Percentiles rank a stretch among this genome's conserved stretches.
Conservation (phyloP, 2,888 invertebrate species). For the Acrobasis consociella region DNA sequence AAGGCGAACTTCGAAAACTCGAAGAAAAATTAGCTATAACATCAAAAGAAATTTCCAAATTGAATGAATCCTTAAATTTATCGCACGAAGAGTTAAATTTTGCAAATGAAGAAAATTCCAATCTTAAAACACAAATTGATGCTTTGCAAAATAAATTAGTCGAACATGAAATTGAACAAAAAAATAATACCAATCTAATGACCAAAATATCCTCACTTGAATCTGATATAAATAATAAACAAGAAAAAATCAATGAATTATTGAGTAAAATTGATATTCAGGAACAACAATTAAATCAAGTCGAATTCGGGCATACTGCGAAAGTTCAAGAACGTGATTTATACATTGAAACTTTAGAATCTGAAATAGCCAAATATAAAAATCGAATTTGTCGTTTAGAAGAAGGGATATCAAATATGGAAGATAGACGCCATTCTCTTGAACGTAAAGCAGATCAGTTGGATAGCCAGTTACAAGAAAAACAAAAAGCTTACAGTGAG, state of each 20-base stretch:
- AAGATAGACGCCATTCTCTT: slow-evolving; percentile 82
- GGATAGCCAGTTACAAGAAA: slow-evolving; percentile 82
- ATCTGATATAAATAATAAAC: slow-evolving; percentile 63
- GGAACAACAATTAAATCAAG: slow-evolving; percentile 63
- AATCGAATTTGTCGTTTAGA: slow-evolving; percentile 85
- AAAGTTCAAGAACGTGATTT: slow-evolving; percentile 89
- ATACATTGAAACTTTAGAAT: slow-evolving; percentile 88
- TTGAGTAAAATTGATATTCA: slow-evolving; percentile 56
- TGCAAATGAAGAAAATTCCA: slow-evolving; percentile 52
- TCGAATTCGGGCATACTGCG: slow-evolving; percentile 81
- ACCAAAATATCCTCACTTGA: slow-evolving; percentile 69
- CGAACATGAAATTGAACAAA: slow-evolving; percentile 69
- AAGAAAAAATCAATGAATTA: slow-evolving; percentile 60
- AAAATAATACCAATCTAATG: slow-evolving; percentile 62
- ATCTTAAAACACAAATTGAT: slow-evolving; percentile 56
- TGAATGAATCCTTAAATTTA: slow-evolving; percentile 49
- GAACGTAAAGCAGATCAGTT: slow-evolving; percentile 85
- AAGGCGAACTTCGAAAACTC: slow-evolving; percentile 49
- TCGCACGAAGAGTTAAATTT: slow-evolving; percentile 54
- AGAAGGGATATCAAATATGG: slow-evolving; percentile 84
- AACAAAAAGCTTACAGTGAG: slow-evolving; percentile 82
- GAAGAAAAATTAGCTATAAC: slow-evolving; percentile 46
- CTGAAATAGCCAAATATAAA: slow-evolving; percentile 85
- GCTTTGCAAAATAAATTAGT: slow-evolving; percentile 66
- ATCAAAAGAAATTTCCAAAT: slow-evolving; percentile 49